Base-by-base conservation (phyloP, 2,113 vertebrate species). In the Prunella himalayana region DNA sequence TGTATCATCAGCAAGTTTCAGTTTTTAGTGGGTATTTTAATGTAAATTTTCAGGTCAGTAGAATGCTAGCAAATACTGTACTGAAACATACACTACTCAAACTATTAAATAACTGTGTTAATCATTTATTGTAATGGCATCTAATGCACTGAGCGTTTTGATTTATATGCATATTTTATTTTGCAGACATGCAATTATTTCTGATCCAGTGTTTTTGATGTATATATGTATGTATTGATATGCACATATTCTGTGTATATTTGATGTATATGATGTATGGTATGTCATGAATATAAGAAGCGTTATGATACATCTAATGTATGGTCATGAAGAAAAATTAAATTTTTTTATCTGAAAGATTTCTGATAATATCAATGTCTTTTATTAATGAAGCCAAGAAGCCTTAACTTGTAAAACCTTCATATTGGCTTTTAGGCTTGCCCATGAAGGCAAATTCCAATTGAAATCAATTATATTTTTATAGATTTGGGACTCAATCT, bases 151-250 rank as follows among this genome's bases (percentile, higher is more conserved):
- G 95, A 97, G 95, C 82, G 49, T 93, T 91, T 96, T 91, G 95
- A 96, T 95, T 95, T 97, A 97, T 96, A 93, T 95, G 92, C 91
- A 73, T 97, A 96, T 94, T 96, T 88, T 93, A 93, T 94, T 97
- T 97, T 97, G 98, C 94, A 96, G 89, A 96, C 93, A 84, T 97
- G 97, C 97, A 97, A 76, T 97, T 88, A 92, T 87, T 94, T 98
- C 97, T 92, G 96, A 97, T 96, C 92, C 94, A 94, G 95, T 97
- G 96, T 65, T 97, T 92, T 86, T 87, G 82, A 95, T 93, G 95
- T 95, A 71, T 96, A 94, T 94, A 94, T 90, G 96, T 95, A 83
- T 78, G 92, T 93, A 95, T 77, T 78, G 79, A 93, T 95, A 97
- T 93, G 94, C 94, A 92, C 72, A 31, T 94, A 90, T 86, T 92